A percentile compares a stretch with the other conserved stretches of the same genome.
Conservation (phyloP, 2,797 vertebrate species). For the Basileuterus tristriatus region DNA sequence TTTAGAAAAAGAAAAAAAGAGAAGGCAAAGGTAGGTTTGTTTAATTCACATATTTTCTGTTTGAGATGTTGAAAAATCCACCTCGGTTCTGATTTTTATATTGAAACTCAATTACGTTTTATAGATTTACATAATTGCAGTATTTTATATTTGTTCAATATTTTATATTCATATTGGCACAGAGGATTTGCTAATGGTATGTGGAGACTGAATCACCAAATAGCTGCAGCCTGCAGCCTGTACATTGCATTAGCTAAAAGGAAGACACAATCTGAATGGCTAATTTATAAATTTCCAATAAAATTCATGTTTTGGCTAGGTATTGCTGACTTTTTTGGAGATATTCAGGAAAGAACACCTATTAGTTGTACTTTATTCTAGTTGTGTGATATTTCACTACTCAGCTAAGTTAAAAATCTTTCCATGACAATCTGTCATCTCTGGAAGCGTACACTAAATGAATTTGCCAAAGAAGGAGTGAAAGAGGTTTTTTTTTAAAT, state of each 20-base stretch:
- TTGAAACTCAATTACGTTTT: neutral
- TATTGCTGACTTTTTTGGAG: neutral
- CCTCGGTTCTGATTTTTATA: neutral
- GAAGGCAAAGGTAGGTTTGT: neutral
- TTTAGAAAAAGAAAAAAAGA: neutral
- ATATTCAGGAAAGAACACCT: neutral
- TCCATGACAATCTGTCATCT: neutral
- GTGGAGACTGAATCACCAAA: neutral
- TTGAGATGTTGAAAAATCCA: neutral
- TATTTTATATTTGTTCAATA: neutral
- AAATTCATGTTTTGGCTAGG: neutral
- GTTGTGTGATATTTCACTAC: neutral
- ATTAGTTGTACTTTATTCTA: neutral
- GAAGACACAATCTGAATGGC: neutral
- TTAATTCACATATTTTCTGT: neutral
- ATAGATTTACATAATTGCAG: neutral
- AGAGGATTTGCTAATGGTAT: neutral
- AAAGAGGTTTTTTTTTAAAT: neutral
- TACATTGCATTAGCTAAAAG: neutral
- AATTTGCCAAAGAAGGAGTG: neutral
- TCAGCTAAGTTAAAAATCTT: neutral
- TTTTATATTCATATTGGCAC: neutral
- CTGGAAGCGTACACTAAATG: neutral
- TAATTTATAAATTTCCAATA: neutral
- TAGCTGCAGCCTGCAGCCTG: neutral